A percentile compares a stretch with the other conserved stretches of the same genome.
phyloP scores from a whole-genome alignment of 64 coral and sea anemone species.

The Montipora capricornis region DNA sequence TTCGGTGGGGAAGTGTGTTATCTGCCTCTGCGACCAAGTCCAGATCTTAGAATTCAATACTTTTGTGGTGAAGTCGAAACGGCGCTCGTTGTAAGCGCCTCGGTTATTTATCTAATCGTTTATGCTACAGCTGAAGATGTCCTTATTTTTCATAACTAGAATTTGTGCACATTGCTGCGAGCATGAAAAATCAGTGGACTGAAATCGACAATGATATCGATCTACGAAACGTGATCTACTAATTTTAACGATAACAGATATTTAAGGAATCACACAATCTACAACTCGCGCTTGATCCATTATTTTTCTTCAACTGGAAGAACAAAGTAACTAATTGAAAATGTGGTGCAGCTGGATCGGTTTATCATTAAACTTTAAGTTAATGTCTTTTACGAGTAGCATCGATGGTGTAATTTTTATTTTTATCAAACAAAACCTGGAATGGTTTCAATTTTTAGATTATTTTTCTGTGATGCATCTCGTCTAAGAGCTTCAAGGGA shows the following conservation, averaged over 20 bases:
- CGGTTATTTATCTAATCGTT: slow-evolving; percentile 29
- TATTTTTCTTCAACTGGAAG: not conserved
- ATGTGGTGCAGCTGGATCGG: slow-evolving; percentile 39
- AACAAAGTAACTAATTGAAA: slow-evolving; percentile 65
- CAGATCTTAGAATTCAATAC: not conserved
- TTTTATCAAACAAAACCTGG: slow-evolving; percentile 24
- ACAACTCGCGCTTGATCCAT: not conserved
- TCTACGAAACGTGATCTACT: slow-evolving; percentile 1
- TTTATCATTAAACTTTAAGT: slow-evolving; percentile 55
- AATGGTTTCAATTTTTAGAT: not conserved
- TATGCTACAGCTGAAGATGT: slow-evolving; percentile 11
- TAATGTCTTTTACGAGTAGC: slow-evolving; percentile 42
- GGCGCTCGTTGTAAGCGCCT: slow-evolving; percentile 1
- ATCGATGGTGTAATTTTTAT: not conserved
- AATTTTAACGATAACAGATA: slow-evolving; percentile 22
- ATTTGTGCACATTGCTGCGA: not conserved
- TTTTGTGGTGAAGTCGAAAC: not conserved
- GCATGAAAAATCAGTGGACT: slow-evolving; percentile 22
- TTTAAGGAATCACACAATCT: not conserved
- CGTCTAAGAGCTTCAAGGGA: not conserved
- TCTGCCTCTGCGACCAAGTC: not conserved
- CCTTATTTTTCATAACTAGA: not conserved
- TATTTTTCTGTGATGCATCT: not conserved
- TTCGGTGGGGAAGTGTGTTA: not conserved
- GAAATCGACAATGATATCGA: slow-evolving; percentile 40